These are phyloP conservation scores for Protaetia brevitarsis DNA, from an alignment of 1,140 invertebrate genomes.

Conservation along the genomic window DNA sequence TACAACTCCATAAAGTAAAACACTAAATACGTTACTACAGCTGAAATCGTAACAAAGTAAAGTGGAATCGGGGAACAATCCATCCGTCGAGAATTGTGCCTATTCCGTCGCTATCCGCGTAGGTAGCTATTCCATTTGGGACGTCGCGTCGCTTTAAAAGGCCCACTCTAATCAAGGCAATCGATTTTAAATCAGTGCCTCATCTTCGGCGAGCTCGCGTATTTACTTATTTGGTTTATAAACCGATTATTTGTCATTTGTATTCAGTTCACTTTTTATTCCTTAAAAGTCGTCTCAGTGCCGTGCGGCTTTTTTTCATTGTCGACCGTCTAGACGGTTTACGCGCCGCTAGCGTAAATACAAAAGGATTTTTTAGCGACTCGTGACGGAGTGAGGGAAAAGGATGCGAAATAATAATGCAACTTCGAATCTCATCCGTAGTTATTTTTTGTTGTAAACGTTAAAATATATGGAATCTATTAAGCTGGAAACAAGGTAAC, in stretches of 20 bases:
- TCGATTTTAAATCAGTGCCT: constrained; percentile 16
- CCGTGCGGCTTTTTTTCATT: neutral
- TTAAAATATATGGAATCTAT: no score
- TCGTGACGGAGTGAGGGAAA: no score
- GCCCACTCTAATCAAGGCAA: constrained; percentile 13
- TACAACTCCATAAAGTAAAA: neutral
- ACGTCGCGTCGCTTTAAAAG: neutral
- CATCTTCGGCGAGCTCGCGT: neutral
- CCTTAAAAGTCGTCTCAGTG: constrained; percentile 11
- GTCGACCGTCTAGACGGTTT: neutral
- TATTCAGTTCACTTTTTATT: constrained; percentile 17
- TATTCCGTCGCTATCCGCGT: neutral
- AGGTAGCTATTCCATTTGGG: neutral
- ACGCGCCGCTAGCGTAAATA: neutral
- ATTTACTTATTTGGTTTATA: constrained; percentile 19
- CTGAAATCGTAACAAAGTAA: constrained; percentile 10
- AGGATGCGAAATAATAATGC: no score
- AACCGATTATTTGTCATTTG: neutral
- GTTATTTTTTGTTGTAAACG: no score
- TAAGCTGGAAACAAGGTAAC: no score
- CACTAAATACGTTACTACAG: neutral
- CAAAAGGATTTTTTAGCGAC: neutral
- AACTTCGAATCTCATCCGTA: no score
- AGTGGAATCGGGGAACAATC: neutral
- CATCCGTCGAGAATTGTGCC: constrained; percentile 4